Base-by-base conservation (phyloP, 1,140 invertebrate genomes). In the Eciton burchellii region DNA sequence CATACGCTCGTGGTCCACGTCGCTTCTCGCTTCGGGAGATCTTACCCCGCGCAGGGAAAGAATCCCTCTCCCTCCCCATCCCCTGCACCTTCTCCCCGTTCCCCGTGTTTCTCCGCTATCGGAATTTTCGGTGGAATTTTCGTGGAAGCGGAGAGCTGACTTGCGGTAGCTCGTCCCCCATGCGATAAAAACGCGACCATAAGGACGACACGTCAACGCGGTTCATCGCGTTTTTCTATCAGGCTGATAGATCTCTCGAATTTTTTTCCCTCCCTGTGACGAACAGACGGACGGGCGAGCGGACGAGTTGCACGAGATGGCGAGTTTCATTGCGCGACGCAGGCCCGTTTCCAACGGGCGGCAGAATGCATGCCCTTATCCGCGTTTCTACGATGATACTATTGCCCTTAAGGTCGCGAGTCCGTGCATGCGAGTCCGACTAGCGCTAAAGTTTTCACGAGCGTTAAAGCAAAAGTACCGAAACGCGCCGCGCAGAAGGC, bases 81-180 rank as follows among this genome's bases (percentile, higher is more conserved):
- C n/a, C n/a, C n/a, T n/a, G n/a, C n/a, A n/a, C n/a, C n/a, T n/a
- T n/a, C n/a, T n/a, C n/a, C n/a, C n/a, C n/a, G n/a, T n/a, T 21
- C 12, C 52, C 65, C 35, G 12, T 21, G 21, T 68, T 29, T 68
- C 62, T 11, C 41, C 11, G 21, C 49, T 24, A n/a, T 35, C 47
- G 35, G 68, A 70, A 79, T 70, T 79, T 79, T 70, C n/a, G n/a
- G n/a, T n/a, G n/a, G n/a, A n/a, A n/a, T n/a, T 57, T 24, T 41
- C 11, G 24, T n/a, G n/a, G n/a, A n/a, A n/a, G n/a, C n/a, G n/a
- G n/a, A n/a, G n/a, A n/a, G n/a, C n/a, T n/a, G 2, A 65, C 59
- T 79, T 49, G 63, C 35, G 19, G 3, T 35, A 45, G 54, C 24
- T 79, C 45, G 68, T 24, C 68, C 70, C 16, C 19, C 21, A 16